phyloP scores from a whole-genome alignment of 1,140 invertebrate species.

The Trissolcus basalis region DNA sequence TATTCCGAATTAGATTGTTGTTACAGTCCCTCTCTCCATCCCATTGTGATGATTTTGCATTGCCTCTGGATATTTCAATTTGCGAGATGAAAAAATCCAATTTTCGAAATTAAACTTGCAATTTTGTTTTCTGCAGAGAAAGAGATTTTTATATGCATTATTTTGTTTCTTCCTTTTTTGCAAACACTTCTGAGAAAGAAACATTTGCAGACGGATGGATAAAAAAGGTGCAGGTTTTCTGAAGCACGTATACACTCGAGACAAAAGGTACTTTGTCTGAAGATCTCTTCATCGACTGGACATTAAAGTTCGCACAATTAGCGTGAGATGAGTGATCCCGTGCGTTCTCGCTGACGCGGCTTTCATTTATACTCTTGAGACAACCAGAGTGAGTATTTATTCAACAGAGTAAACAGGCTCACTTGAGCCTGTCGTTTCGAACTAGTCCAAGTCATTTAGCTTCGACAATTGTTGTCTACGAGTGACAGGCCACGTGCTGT shows the following conservation, averaged over 20 bases:
- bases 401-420: conserved; percentile 44
- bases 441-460: conserved; percentile 31
- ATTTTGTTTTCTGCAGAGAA: no score
- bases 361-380: conserved; percentile 39
- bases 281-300: conserved; percentile 28
- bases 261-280: conserved; percentile 37
- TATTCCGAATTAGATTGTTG: conserved; percentile 13
- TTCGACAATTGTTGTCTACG: conserved; percentile 35
- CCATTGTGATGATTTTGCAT: neutral
- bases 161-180: no score
- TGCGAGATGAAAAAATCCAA: no score
- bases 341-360: conserved; percentile 21
- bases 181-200: no score
- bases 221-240: neutral
- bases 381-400: conserved; percentile 43
- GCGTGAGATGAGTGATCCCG: conserved; percentile 36
- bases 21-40: neutral
- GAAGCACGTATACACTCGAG: conserved; percentile 10
- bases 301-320: conserved; percentile 40
- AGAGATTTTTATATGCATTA: no score
- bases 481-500: conserved; percentile 46
- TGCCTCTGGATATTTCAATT: no score
- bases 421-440: conserved; percentile 14
- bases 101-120: no score
- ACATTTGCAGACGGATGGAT: no score